These are phyloP conservation scores for Meiosimyza decipiens DNA, from an alignment of 2,888 invertebrate species.

Conservation along the genomic window DNA sequence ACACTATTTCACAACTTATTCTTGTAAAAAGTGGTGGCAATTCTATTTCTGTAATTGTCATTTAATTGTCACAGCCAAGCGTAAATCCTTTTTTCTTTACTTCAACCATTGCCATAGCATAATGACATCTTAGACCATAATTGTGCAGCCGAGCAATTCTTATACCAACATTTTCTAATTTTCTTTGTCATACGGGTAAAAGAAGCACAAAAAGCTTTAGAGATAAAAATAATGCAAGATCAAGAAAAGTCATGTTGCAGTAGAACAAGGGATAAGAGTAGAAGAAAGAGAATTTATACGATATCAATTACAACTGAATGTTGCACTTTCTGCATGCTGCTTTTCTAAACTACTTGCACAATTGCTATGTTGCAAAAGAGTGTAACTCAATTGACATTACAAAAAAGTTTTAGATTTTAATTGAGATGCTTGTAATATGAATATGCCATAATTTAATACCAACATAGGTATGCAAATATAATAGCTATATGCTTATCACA, in stretches of 20 bases:
- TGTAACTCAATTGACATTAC: no score
- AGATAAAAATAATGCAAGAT: neutral
- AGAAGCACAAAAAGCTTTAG: neutral
- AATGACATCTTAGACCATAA: conserved; percentile 8
- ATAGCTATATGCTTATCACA: no score
- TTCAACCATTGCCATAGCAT: no score
- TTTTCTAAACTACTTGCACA: neutral
- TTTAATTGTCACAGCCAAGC: conserved; percentile 32
- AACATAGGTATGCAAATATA: no score
- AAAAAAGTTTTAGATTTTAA: no score
- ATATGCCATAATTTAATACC: no score
- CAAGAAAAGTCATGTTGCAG: neutral
- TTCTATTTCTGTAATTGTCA: conserved; percentile 24
- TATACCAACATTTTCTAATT: conserved; percentile 30
- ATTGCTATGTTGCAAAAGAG: no score
- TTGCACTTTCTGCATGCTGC: conserved; percentile 21
- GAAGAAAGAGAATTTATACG: conserved; percentile 18
- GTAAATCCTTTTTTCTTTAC: conserved; percentile 14
- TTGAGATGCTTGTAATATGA: no score
- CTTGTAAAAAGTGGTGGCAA: no score
- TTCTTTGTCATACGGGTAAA: neutral
- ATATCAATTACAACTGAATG: conserved; percentile 32
- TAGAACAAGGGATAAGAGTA: neutral
- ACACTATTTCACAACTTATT: no score
- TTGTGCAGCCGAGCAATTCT: conserved; percentile 27